Evolutionary conservation across 2,888 invertebrate genomes (phyloP), one percentile per base, ranked within the genome.

Genomic region (Watsonalla cultraria): DNA sequence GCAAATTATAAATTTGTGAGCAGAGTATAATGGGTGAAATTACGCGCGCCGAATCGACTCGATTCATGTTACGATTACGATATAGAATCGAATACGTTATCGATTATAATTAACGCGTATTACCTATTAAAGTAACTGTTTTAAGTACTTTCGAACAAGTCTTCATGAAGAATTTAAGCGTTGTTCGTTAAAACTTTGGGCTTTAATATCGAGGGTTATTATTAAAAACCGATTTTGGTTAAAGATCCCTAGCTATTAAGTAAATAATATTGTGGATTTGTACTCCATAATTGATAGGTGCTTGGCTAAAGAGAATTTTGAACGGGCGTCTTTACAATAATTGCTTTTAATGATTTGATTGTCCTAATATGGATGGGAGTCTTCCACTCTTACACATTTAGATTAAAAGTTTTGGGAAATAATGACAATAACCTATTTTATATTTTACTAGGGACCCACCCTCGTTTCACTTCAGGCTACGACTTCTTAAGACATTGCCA

Each of bases 51-150:
- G 81, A 86, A 84, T 85, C 76, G 75, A 72, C 72, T 78, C 74
- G 72, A 78, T 78, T 80, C 78, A 77, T 74, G 78, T 84, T 84
- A 80, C 82, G 80, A 82, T 83, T 83, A 81, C 76, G 75, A 77
- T 74, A 70, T 76, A 76, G 72, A 77, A 78, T 80, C 76, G 79
- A 79, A 80, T 80, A 79, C 72, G 75, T 74, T 80, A 85, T 84
- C 82, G 79, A 82, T 85, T 84, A 79, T 77, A 82, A 83, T 85
- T 79, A 84, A 79, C 76, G 75, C 72, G 76, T 78, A 80, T 82
- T 77, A 24, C 24, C 24, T 24, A 83, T 80, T 75, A 81, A 73
- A 66, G 73, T 82, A 81, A 84, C 83, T 70, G 82, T 81, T 82
- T 52, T 78, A 80, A 83, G 79, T 71, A 78, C 77, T 84, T 79